These are phyloP conservation scores for Epinotia nisella DNA, from an alignment of 2,888 invertebrate species.

Conservation along the genomic window DNA sequence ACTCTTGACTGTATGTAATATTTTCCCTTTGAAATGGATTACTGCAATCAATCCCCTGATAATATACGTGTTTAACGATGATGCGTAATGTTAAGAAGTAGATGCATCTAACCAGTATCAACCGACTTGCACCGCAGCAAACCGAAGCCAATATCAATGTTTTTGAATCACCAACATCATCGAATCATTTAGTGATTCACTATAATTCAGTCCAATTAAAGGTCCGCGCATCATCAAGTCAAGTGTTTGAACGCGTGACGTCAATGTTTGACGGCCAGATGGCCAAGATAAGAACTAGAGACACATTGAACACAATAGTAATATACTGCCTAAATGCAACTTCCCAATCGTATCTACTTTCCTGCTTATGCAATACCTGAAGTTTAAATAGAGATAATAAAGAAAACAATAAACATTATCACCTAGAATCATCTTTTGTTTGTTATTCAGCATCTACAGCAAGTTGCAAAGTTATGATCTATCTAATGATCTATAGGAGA, in stretches of 20 bases:
- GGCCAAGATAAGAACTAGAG: constrained; percentile 10
- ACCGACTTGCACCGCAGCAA: constrained; percentile 24
- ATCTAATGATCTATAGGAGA: not conserved
- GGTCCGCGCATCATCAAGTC: constrained; percentile 20
- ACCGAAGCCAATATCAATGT: constrained; percentile 37
- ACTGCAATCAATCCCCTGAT: too few relatives aligned
- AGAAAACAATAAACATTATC: too few relatives aligned
- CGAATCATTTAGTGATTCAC: constrained; percentile 44
- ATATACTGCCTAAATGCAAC: too few relatives aligned
- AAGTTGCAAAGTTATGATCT: not conserved
- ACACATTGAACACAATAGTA: not conserved
- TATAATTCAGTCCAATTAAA: constrained; percentile 41
- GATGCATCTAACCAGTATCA: constrained; percentile 4
- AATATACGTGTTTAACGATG: not conserved
- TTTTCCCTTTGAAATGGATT: too few relatives aligned
- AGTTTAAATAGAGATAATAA: too few relatives aligned
- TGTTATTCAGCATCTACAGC: too few relatives aligned
- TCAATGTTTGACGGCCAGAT: constrained; percentile 9
- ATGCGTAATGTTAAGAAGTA: constrained; percentile 2
- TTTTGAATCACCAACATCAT: constrained; percentile 42
- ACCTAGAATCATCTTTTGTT: too few relatives aligned
- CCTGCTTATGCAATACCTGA: too few relatives aligned
- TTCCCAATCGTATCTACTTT: too few relatives aligned
- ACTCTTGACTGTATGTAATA: not conserved
- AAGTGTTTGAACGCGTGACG: constrained; percentile 28